These are phyloP conservation scores for Semibalanus balanoides DNA, from an alignment of 1,140 invertebrate species.

Conservation along the genomic window DNA sequence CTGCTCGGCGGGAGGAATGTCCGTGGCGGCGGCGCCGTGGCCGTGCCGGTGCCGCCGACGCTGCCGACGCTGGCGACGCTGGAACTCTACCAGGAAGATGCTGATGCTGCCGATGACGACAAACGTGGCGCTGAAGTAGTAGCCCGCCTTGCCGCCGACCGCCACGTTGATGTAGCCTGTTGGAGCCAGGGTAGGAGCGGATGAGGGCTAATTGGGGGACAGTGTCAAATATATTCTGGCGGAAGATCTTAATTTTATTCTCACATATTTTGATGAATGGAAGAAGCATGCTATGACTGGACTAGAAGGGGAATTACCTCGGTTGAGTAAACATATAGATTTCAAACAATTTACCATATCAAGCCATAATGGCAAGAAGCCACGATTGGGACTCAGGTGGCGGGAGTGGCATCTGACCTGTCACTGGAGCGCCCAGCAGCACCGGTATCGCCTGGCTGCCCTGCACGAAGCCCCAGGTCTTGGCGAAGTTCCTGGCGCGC, in stretches of 20 bases:
- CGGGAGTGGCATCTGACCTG: no score
- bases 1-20: neutral
- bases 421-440: slow-evolving; percentile 69
- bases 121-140: slow-evolving; percentile 65
- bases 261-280: no score
- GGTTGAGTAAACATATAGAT: no score
- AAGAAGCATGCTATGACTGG: no score
- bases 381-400: no score
- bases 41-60: neutral
- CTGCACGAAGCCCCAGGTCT: slow-evolving; percentile 78
- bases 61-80: slow-evolving; percentile 34
- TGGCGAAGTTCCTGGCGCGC: slow-evolving; percentile 68
- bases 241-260: no score
- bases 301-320: no score
- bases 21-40: neutral
- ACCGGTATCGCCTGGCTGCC: slow-evolving; percentile 70
- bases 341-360: no score
- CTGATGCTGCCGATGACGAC: slow-evolving; percentile 56
- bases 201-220: no score
- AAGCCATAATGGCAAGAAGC: no score
- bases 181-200: neutral
- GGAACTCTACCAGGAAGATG: slow-evolving; percentile 63
- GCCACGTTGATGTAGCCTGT: slow-evolving; percentile 60
- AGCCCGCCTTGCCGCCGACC: slow-evolving; percentile 56
- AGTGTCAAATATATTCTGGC: no score